Conservation (phyloP, 2,113 vertebrate genomes). For the Proterorhinus semilunaris region DNA sequence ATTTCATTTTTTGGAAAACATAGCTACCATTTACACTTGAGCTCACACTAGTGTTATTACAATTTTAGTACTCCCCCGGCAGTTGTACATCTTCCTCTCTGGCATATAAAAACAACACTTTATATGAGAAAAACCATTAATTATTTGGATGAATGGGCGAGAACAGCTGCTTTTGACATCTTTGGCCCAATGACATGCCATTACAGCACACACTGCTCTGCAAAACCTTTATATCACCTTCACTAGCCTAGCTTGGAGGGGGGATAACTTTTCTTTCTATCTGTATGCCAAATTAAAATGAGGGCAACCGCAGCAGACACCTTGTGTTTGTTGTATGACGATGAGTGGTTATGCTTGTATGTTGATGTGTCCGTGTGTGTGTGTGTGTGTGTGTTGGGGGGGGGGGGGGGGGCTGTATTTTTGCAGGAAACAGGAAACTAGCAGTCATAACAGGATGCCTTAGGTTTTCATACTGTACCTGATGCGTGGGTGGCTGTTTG, state of each 20-base stretch:
- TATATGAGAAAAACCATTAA: slow-evolving; percentile 53
- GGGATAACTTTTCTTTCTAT: neutral
- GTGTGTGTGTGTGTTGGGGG: slow-evolving; percentile 7
- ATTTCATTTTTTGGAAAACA: slow-evolving; percentile 40
- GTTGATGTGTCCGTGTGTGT: neutral
- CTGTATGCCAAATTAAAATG: slow-evolving; percentile 11
- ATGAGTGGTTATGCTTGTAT: neutral
- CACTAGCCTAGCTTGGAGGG: neutral
- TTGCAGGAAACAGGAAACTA: slow-evolving; percentile 77
- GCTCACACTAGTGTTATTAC: slow-evolving; percentile 64
- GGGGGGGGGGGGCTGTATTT: slow-evolving; percentile 45
- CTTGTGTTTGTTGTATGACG: slow-evolving; percentile 30
- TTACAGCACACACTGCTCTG: slow-evolving; percentile 2
- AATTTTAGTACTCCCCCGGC: slow-evolving; percentile 68
- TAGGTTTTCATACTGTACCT: slow-evolving; percentile 75
- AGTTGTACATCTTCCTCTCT: slow-evolving; percentile 52
- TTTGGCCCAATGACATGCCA: slow-evolving; percentile 25
- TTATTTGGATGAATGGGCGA: slow-evolving; percentile 29
- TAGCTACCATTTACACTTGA: slow-evolving; percentile 51
- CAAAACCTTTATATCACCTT: neutral
- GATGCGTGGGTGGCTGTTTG: slow-evolving; percentile 71
- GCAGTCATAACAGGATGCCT: slow-evolving; percentile 78
- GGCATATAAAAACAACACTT: slow-evolving; percentile 42
- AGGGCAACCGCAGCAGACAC: slow-evolving; percentile 32
- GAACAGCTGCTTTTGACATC: slow-evolving; percentile 49